phyloP scores from a whole-genome alignment of 2,888 invertebrate species.

The Xiphydria camelus region DNA sequence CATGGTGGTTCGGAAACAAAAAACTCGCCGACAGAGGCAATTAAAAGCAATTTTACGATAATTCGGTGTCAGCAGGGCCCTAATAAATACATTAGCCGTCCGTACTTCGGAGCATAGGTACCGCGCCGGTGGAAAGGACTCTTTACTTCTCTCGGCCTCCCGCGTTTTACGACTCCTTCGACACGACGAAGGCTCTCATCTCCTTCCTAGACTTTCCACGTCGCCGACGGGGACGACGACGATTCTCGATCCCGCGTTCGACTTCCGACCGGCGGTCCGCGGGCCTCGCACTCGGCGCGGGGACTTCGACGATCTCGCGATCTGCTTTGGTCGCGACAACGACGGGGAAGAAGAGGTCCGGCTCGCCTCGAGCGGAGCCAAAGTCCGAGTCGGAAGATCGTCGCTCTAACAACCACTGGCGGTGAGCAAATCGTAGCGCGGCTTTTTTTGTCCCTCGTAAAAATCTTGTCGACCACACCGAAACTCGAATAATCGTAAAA shows the following conservation, averaged over 20 bases:
- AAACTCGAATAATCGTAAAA: slow-evolving; percentile 43
- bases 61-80: slow-evolving; percentile 16
- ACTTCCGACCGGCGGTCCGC: too few relatives aligned
- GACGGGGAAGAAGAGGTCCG: too few relatives aligned
- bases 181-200: slow-evolving; percentile 2
- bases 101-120: slow-evolving; percentile 1
- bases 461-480: slow-evolving; percentile 39
- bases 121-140: slow-evolving; percentile 1
- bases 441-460: slow-evolving; percentile 44
- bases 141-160: slow-evolving; percentile 1
- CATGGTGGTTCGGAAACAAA: neutral
- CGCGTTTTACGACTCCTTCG: slow-evolving; percentile 2
- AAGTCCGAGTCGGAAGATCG: too few relatives aligned
- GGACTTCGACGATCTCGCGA: too few relatives aligned
- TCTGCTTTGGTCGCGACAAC: too few relatives aligned
- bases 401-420: slow-evolving; percentile 43
- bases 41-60: slow-evolving; percentile 28
- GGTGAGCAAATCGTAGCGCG: slow-evolving; percentile 37
- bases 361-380: too few relatives aligned
- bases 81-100: slow-evolving; percentile 25
- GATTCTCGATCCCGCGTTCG: too few relatives aligned
- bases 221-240: too few relatives aligned
- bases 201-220: too few relatives aligned
- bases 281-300: too few relatives aligned
- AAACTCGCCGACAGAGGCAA: slow-evolving; percentile 11